Evolutionary conservation across 2,888 invertebrate species (phyloP), one percentile per base, ranked within the genome.

Genomic region (Rhaphigaster nebulosa): DNA sequence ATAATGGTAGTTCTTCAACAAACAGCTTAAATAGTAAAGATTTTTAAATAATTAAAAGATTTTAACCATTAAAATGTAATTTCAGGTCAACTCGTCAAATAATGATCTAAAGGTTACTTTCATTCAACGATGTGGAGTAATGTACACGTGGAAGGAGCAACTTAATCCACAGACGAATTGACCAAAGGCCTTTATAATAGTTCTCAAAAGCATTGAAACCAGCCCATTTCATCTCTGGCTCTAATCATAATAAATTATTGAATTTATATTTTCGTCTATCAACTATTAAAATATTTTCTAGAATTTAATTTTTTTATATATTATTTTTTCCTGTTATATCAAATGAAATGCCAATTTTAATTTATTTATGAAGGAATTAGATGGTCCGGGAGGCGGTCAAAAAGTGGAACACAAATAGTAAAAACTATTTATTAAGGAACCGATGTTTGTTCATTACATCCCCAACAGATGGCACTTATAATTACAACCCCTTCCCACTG

Each of bases 41-140:
- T 45, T 45, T 10, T 45, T 56, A 13, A 26, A 56, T 56, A 56
- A 56, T 26, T 54, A 56, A 26, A 23, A 60, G 26, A 26, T 8
- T 60, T 60, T 60, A 10, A 60, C 1, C 10, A 13, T n/a, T 26
- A 80, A 23, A 29, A 80, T 80, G 18, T 26, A n/a, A 18, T 80
- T 87, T n/a, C 87, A 87, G 87, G 52, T 41, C 20, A 34, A 56
- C 38, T n/a, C 29, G 1, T 13, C n/a, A 20, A 87, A 52, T 29
- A 34, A 38, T 34, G 87, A 87, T 87, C 54, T 87, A 10, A 87
- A 87, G 29, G 54, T 52, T 29, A 45, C 54, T 87, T 87, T 87
- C 54, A 87, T 87, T 23, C 52, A 87, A n/a, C 87, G 56, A 0
- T 87, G 87, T 52, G 87, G 87, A 23, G 23, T 87, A 4, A 1